Percentiles rank a stretch among this genome's conserved stretches.
These are phyloP conservation scores for Marmota flaviventris DNA, from an alignment of 2,113 vertebrate species.

Conservation along the genomic window DNA sequence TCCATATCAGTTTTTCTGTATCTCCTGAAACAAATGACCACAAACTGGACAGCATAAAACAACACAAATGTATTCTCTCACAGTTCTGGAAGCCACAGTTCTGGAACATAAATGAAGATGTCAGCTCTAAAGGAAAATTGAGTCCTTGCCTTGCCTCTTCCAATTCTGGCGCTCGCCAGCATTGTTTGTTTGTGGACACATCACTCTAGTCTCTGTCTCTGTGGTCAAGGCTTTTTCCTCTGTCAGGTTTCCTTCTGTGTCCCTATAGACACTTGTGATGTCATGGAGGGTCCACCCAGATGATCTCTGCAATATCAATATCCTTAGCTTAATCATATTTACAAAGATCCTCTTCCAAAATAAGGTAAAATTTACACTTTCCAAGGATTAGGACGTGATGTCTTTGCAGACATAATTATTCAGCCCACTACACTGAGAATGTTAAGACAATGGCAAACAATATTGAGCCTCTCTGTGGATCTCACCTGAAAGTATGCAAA, in stretches of 20 bases:
- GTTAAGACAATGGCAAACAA: background rate
- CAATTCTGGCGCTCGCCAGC: background rate
- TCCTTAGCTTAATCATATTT: background rate
- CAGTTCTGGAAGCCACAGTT: background rate
- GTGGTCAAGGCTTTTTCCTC: background rate
- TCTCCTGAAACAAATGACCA: background rate
- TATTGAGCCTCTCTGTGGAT: background rate
- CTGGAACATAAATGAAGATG: background rate
- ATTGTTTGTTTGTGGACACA: background rate
- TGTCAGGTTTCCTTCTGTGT: background rate
- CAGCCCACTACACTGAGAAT: background rate
- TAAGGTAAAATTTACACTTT: background rate
- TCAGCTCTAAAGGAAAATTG: background rate
- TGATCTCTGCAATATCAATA: background rate
- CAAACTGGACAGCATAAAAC: background rate
- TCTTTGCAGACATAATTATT: background rate
- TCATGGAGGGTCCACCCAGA: background rate
- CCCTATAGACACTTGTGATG: background rate
- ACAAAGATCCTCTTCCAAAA: background rate
- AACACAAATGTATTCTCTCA: background rate
- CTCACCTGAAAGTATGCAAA: background rate
- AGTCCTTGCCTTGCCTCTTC: background rate
- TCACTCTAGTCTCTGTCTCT: background rate
- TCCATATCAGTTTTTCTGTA: background rate
- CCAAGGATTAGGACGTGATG: background rate